Evolutionary conservation across 2,797 vertebrate species (phyloP).

Genomic region (Manis javanica): DNA sequence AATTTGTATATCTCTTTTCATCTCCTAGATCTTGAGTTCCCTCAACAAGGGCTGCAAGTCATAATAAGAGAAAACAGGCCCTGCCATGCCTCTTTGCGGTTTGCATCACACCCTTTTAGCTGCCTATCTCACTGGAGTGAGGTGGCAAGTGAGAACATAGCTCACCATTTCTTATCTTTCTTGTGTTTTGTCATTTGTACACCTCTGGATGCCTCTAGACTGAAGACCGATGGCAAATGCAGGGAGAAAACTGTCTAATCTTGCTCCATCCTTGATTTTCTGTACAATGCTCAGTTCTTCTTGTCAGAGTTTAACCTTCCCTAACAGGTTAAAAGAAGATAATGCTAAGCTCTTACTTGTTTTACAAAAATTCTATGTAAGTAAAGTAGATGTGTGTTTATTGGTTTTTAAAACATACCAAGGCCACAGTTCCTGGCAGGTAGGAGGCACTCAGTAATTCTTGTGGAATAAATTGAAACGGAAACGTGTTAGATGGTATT

Average conservation of each 20-base stretch:
- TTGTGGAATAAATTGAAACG: neutral
- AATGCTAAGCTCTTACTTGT: neutral
- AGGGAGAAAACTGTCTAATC: neutral
- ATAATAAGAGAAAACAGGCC: rapidly evolving
- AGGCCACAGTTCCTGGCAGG: neutral
- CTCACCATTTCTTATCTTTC: neutral
- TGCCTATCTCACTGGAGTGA: neutral
- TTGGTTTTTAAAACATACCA: neutral
- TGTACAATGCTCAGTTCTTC: neutral
- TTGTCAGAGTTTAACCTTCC: neutral
- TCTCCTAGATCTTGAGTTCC: neutral
- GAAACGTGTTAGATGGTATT: neutral
- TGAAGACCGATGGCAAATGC: rapidly evolving
- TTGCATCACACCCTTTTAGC: neutral
- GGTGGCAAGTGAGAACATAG: neutral
- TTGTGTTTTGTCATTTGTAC: neutral
- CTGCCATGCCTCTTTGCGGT: rapidly evolving
- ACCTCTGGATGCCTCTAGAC: neutral
- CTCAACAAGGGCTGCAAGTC: neutral
- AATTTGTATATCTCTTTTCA: neutral
- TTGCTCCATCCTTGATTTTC: neutral
- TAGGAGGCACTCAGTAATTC: neutral
- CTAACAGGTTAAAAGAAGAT: neutral
- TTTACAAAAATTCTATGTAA: neutral
- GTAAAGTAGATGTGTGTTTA: neutral